Percentiles rank a stretch among this genome's conserved stretches.
Conservation (phyloP, 1,140 invertebrate species). For the Caerostris extrusa region DNA sequence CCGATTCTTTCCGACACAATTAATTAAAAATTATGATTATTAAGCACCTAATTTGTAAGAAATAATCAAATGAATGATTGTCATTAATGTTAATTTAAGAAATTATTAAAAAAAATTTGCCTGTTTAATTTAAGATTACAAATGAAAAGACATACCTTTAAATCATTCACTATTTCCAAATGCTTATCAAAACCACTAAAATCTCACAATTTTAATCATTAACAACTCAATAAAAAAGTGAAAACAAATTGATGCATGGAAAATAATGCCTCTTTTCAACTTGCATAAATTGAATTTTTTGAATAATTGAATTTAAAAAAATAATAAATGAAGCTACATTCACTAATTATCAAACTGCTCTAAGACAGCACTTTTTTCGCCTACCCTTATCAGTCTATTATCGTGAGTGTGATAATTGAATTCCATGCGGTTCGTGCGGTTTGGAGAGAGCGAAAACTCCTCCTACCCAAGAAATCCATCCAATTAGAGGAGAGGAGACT, state of each 20-base stretch:
- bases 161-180: not conserved
- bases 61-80: too few relatives aligned
- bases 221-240: not conserved
- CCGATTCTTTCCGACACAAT: too few relatives aligned
- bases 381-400: not conserved
- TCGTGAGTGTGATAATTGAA: conserved; percentile 19
- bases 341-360: not conserved
- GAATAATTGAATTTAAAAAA: too few relatives aligned
- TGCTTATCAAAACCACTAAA: not conserved
- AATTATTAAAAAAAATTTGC: too few relatives aligned
- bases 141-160: not conserved
- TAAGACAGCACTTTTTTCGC: not conserved
- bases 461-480: not conserved
- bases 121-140: not conserved
- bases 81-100: too few relatives aligned
- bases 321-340: not conserved
- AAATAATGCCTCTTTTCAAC: not conserved
- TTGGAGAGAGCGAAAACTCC: not conserved
- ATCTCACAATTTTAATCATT: not conserved
- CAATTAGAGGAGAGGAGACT: not conserved
- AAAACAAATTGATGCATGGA: not conserved
- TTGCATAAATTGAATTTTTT: not conserved
- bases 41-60: too few relatives aligned
- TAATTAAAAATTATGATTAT: too few relatives aligned
- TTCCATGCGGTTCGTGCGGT: not conserved